Evolutionary conservation across 2,113 vertebrate genomes (phyloP).

Genomic region (Spizaetus ornatus): DNA sequence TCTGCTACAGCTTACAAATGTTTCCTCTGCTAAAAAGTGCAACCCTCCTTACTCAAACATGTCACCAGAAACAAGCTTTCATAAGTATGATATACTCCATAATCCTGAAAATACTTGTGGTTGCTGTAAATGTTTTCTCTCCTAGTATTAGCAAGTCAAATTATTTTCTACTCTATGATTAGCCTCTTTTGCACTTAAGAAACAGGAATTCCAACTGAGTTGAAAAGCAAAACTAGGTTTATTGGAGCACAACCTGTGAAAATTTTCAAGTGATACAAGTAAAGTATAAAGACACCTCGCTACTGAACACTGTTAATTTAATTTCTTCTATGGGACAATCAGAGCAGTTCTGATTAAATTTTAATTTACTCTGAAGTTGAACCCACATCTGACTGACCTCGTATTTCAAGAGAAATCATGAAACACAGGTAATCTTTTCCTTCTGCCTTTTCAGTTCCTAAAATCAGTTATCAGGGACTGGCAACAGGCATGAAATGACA

Average conservation of each 20-base stretch:
- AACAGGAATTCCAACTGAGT: constrained; percentile 60
- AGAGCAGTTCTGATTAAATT: not conserved
- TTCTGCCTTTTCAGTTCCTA: not conserved
- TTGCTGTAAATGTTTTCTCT: constrained; percentile 61
- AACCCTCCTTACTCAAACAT: constrained; percentile 14
- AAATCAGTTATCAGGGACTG: not conserved
- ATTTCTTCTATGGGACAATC: not conserved
- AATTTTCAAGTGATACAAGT: not conserved
- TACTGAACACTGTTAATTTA: not conserved
- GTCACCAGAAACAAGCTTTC: constrained; percentile 46
- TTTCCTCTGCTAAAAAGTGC: constrained; percentile 6
- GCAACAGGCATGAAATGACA: not conserved
- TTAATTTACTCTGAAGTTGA: not conserved
- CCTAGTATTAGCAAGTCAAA: constrained; percentile 70
- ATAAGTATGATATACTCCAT: not conserved
- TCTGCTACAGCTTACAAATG: not conserved
- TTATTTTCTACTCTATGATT: constrained; percentile 66
- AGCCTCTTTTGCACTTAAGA: constrained; percentile 65
- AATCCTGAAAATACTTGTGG: constrained; percentile 67
- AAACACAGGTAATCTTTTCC: not conserved
- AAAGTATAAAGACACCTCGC: not conserved
- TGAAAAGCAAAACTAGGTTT: constrained; percentile 36
- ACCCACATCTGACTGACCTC: not conserved
- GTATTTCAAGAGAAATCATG: not conserved
- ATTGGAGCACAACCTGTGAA: not conserved